Base-by-base conservation (phyloP, 2,113 vertebrate genomes). In the Camelus dromedarius region DNA sequence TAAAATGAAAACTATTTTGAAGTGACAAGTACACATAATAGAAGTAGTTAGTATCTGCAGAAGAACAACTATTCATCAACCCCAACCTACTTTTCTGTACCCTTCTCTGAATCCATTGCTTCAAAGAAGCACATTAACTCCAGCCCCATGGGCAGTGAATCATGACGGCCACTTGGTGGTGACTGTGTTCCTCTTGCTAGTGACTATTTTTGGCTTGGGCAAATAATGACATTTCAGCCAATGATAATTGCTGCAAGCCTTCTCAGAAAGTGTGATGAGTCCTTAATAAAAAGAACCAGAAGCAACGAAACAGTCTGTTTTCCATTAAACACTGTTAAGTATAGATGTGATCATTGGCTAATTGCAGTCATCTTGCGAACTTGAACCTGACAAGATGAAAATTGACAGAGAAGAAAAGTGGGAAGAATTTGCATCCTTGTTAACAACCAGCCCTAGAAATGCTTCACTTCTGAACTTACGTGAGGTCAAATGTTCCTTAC, bases 1-100 rank as follows among this genome's bases (percentile, higher is more conserved):
- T 70, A 60, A 76, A 93, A 77, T 62, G 24, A 96, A 76, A 92
- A 83, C 35, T 42, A 83, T 89, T 89, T 56, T 62, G 15, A 93
- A 58, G 32, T 64, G 64, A 75, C n/a, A 75, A 26, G 70, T 35
- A 70, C 15, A 64, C 46, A 35, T 56, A 62, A 66, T 10, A 72
- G n/a, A 84, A 64, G 56, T 60, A 54, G 52, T 32, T 26, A 80
- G 46, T 79, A 38, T n/a, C 11, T 87, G 3, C 88, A 14, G 11
- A 38, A 82, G 58, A 83, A 50, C 42, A 89, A 56, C 52, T 83
- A 14, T 48, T 77, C 88, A 82, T 76, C 35, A 83, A 64, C 18
- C 3, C 52, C 54, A 67, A 9, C 4, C 24, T 73, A 50, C 24
- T 66, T 66, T 75, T 42, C 22, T 16, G 1, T 20, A 50, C 32